These are phyloP conservation scores for Oryzias woworae DNA, from an alignment of 2,113 vertebrate species.

Conservation along the genomic window DNA sequence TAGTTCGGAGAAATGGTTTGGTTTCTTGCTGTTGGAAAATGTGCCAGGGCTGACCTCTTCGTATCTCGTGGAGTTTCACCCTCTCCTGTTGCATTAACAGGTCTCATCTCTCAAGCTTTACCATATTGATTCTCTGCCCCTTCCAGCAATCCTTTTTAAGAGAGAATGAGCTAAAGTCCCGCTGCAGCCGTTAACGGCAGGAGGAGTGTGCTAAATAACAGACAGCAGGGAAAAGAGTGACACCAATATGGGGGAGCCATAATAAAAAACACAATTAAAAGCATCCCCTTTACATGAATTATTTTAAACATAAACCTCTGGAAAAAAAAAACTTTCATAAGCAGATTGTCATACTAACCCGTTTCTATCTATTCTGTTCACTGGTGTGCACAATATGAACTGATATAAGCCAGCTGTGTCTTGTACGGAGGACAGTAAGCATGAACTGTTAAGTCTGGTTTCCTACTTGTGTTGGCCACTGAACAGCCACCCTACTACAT, in stretches of 20 bases:
- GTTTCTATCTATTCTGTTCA: conserved; percentile 34
- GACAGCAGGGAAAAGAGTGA: conserved; percentile 4
- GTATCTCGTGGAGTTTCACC: conserved; percentile 55
- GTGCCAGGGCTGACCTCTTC: conserved; percentile 54
- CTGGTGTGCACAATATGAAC: conserved; percentile 29
- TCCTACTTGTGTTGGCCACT: conserved; percentile 59
- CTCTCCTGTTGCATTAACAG: conserved; percentile 64
- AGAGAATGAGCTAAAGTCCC: conserved; percentile 58
- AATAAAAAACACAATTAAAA: neutral
- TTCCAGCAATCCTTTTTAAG: conserved; percentile 59
- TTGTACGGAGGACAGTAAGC: conserved; percentile 33
- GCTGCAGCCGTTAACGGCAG: conserved; percentile 24
- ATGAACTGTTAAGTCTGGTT: conserved; percentile 44
- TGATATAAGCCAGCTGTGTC: conserved; percentile 48
- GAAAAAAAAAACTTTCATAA: neutral
- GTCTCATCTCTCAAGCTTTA: conserved; percentile 53
- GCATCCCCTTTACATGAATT: neutral
- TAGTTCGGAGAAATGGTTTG: conserved; percentile 26
- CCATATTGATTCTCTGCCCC: conserved; percentile 53
- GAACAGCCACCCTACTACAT: conserved; percentile 67
- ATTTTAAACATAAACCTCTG: conserved; percentile 1
- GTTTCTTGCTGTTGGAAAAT: conserved; percentile 29
- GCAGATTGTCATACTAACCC: neutral
- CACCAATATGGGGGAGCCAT: conserved; percentile 2
- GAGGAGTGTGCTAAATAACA: conserved; percentile 27